phyloP scores from a whole-genome alignment of 2,113 vertebrate species.

The Naja naja region DNA sequence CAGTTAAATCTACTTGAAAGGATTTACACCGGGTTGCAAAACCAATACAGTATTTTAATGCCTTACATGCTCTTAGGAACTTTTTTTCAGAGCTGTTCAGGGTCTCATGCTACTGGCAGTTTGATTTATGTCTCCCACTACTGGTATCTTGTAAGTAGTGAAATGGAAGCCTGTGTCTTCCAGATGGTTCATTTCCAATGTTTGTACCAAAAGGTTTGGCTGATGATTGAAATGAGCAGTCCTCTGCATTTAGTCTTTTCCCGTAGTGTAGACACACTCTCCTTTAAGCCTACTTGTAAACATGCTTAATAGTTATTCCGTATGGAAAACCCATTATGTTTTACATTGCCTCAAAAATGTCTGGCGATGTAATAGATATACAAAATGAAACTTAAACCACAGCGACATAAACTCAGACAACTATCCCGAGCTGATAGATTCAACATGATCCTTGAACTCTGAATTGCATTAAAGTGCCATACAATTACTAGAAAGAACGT shows the following conservation, averaged over 20 bases:
- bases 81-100: slow-evolving; percentile 13
- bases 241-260: slow-evolving; percentile 19
- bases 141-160: not conserved
- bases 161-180: slow-evolving; percentile 3
- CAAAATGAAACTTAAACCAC: slow-evolving; percentile 3
- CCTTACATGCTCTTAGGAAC: not conserved
- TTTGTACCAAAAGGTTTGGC: not conserved
- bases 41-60: slow-evolving; percentile 30
- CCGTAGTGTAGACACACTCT: not conserved
- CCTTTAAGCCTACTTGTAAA: slow-evolving; percentile 8
- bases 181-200: not conserved
- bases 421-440: not conserved
- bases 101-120: not conserved
- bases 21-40: not conserved
- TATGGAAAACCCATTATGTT: slow-evolving; percentile 11
- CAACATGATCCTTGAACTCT: not conserved
- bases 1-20: not conserved
- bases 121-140: slow-evolving; percentile 32
- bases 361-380: slow-evolving; percentile 20
- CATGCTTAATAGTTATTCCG: slow-evolving; percentile 1
- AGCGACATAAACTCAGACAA: not conserved
- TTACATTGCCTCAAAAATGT: slow-evolving; percentile 27
- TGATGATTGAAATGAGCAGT: not conserved
- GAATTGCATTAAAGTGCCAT: not conserved
- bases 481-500: not conserved